Percentiles rank a stretch among this genome's conserved stretches.
Evolutionary conservation across 2,888 invertebrate species (phyloP).

Genomic region (Steromphala cineraria): DNA sequence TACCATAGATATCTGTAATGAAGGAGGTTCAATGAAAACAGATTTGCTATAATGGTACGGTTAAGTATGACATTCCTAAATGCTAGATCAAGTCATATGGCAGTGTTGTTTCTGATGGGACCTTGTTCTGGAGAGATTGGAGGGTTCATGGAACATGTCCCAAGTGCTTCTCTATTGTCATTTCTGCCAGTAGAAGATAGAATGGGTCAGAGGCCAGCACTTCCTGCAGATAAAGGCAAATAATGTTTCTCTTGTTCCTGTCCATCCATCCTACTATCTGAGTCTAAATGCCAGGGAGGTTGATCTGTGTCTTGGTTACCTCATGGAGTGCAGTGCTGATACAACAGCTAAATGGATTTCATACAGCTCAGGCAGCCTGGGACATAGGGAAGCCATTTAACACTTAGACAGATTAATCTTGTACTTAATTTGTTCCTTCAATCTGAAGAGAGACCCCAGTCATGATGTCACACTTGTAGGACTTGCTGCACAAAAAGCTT

Average conservation of each 20-base stretch:
- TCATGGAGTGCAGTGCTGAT: background rate
- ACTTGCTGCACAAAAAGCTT: background rate
- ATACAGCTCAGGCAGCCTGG: background rate
- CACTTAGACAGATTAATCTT: conserved; percentile 17
- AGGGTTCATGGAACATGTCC: no score
- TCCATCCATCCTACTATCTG: background rate
- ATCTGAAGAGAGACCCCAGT: background rate
- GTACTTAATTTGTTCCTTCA: conserved; percentile 18
- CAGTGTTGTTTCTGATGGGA: no score
- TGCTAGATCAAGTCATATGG: no score
- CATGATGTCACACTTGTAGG: background rate
- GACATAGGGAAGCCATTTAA: conserved; percentile 11
- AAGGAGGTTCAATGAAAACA: no score
- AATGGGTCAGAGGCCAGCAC: background rate
- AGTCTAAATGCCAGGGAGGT: background rate
- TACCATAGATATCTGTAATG: no score
- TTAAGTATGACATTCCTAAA: no score
- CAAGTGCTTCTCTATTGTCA: background rate
- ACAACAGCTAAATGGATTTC: background rate
- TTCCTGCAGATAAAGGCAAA: conserved; percentile 5
- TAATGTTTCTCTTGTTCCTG: conserved; percentile 9
- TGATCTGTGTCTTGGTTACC: background rate
- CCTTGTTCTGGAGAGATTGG: no score
- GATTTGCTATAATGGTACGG: no score
- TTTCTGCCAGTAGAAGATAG: conserved; percentile 9